Evolutionary conservation across 2,888 invertebrate genomes (phyloP), one percentile per base, ranked within the genome.

Genomic region (Epistrophe grossulariae): DNA sequence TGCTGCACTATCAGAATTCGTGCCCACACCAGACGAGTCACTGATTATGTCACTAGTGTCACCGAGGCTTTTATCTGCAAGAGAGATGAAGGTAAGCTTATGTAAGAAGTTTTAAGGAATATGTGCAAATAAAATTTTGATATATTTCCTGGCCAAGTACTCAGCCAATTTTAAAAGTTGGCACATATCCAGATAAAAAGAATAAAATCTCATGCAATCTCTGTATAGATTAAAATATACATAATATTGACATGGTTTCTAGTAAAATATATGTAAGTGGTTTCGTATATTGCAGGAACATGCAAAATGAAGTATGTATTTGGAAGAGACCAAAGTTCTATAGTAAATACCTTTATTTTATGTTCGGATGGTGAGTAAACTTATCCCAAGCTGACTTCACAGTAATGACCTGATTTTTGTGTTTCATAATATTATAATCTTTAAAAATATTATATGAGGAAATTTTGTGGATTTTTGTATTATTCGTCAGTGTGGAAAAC

Each of bases 1-100:
- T 90, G 95, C 96, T 84, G 95, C 95, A 88, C 97, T 97, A 92
- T 98, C 97, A 70, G 97, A 97, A 93, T 96, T 97, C 50, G 98
- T 98, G 88, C 98, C 98, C 80, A 98, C 97, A 82, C 98, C 98
- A 89, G 97, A 97, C 91, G 97, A 98, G 94, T 98, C 97, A 93
- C 97, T 97, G 91, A 97, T 97, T 92, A 97, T 97, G 94, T 98
- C 97, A 93, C 97, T 97, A 89, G 97, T 96, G 93, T 97, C 97
- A 88, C 97, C 97, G 91, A 97, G 95, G 93, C 97, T 97, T 94
- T 98, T 98, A 95, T 98, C 98, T 98, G 62, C 77, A 71, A 70
- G 24, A 66, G 38, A 73, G 48, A 77, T 62, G 72, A 50, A 64
- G 31, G 55, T 24, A 35, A 45, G 73, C 66, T 77, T 71, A 43